Base-by-base conservation (phyloP, 2,113 vertebrate genomes). In the Dicentrarchus labrax region DNA sequence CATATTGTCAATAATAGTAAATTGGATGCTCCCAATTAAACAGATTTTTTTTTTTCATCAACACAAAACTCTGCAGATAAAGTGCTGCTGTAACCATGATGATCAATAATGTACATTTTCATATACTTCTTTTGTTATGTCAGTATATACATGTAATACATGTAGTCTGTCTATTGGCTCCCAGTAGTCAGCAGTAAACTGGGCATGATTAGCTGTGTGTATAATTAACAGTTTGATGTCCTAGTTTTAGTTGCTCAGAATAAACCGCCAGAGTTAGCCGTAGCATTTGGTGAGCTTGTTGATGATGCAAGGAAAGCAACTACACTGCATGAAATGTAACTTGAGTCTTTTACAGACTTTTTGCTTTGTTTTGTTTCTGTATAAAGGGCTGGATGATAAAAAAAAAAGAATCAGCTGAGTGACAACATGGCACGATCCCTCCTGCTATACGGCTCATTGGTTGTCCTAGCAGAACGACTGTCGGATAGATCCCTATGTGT, bases 221-320 rank as follows among this genome's bases (percentile, higher is more conserved):
- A 82, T 89, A 81, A 87, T 89, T 88, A 89, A 84, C 87, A 80
- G 78, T 89, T 62, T 8, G 36, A 48, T 79, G 86, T 76, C 85
- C 78, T 75, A 86, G 73, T 85, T 91, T 80, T 53, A 24, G 77
- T 21, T 54, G 86, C 78, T 65, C 76, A 78, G 62, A 66, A 77
- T 86, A 82, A 82, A 82, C 60, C 1, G 66, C 47, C 45, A 11
- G 38, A 81, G 79, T 84, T 84, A 54, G 59, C 70, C 19, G 0
- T 30, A 57, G 59, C 69, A 78, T 69, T 38, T 19, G 53, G 43
- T 74, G 70, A 86, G 72, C 75, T 65, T 59, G 43, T 11, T 24
- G 60, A 68, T 78, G 80, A 78, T 60, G 65, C 47, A 60, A 72
- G 53, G 5, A 50, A 77, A 72, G 70, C 76, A 59, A 4, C 72